These are phyloP conservation scores for Serinus canaria DNA, from an alignment of 2,113 vertebrate species.

Conservation along the genomic window DNA sequence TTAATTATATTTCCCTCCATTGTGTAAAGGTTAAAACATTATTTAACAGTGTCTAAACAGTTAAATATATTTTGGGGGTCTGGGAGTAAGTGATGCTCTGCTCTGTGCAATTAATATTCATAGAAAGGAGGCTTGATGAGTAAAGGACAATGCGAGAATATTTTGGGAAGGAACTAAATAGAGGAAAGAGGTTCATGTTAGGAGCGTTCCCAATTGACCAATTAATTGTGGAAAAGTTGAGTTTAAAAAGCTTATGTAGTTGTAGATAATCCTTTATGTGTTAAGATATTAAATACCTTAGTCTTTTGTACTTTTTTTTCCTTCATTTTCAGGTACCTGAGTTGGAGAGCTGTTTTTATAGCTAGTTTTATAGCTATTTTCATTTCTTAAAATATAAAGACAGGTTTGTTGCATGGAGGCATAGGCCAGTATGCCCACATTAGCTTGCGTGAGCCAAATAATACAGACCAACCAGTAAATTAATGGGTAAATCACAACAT, in stretches of 20 bases:
- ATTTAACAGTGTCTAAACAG: not conserved
- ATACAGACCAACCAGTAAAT: not conserved
- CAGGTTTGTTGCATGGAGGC: not conserved
- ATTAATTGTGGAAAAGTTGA: not conserved
- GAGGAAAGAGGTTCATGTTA: not conserved
- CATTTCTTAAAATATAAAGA: not conserved
- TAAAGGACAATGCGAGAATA: not conserved
- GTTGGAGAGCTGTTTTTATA: not conserved
- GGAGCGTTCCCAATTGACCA: not conserved
- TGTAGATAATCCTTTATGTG: not conserved
- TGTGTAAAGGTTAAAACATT: not conserved
- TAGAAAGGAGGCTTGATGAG: not conserved
- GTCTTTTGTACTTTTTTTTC: not conserved
- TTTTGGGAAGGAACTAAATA: not conserved
- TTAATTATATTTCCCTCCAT: not conserved
- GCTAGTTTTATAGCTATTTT: not conserved
- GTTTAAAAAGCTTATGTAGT: not conserved
- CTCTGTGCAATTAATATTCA: slow-evolving; percentile 24
- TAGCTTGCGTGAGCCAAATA: not conserved
- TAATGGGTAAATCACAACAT: not conserved
- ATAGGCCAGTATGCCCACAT: not conserved
- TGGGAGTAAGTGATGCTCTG: not conserved
- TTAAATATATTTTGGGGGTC: not conserved
- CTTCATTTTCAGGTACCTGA: not conserved
- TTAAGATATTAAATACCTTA: not conserved